phyloP scores from a whole-genome alignment of 2,113 vertebrate species.

The Ovis canadensis region DNA sequence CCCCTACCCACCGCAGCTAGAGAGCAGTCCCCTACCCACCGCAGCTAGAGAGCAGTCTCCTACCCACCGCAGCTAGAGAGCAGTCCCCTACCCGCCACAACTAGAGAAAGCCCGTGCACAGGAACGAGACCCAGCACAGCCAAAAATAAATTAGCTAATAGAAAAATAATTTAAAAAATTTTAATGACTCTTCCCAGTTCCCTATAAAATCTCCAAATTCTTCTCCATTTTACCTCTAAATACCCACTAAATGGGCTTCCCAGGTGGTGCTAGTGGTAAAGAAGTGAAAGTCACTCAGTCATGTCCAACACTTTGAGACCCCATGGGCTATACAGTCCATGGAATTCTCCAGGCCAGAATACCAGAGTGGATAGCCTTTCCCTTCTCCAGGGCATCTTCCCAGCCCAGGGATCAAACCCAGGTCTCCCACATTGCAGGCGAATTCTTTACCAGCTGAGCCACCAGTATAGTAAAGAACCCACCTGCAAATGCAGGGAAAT shows the following conservation, averaged over 20 bases:
- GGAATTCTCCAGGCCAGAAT: not conserved
- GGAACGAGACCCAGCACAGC: not conserved
- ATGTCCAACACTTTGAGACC: not conserved
- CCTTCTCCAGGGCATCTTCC: not conserved
- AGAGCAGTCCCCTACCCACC: not conserved
- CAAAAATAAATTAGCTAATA: not conserved
- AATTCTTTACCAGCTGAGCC: not conserved
- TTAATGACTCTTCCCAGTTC: not conserved
- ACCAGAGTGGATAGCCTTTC: not conserved
- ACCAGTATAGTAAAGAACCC: not conserved
- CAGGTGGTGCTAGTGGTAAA: not conserved
- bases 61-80: not conserved
- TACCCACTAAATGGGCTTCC: not conserved
- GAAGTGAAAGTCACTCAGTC: not conserved
- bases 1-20: not conserved
- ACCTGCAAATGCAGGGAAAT: not conserved
- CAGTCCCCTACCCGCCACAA: not conserved
- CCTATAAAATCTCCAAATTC: not conserved
- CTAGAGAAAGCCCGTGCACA: not conserved
- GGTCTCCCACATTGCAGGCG: not conserved
- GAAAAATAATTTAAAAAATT: not conserved
- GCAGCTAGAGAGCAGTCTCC: not conserved
- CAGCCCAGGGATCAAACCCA: not conserved
- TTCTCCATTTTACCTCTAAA: not conserved
- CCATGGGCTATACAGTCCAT: not conserved